phyloP scores from a whole-genome alignment of 2,888 invertebrate species.

The Acrocera orbiculus region DNA sequence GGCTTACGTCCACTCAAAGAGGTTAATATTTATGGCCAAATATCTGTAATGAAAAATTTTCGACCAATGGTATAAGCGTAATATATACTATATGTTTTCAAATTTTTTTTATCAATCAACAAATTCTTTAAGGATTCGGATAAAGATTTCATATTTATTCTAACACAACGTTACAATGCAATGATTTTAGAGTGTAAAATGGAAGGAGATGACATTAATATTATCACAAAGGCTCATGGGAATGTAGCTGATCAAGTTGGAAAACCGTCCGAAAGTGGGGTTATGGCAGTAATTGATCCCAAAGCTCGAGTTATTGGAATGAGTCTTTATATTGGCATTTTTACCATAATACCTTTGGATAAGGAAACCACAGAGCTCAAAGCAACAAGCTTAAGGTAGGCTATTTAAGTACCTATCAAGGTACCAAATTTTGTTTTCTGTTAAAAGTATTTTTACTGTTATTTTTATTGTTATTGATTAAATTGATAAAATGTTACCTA shows the following conservation, averaged over 20 bases:
- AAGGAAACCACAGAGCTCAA: conserved; percentile 86
- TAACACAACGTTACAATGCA: conserved; percentile 88
- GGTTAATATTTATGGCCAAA: conserved; percentile 84
- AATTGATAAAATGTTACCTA: no score
- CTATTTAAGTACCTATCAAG: no score
- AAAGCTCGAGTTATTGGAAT: conserved; percentile 89
- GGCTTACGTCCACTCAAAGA: conserved; percentile 89
- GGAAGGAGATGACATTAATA: conserved; percentile 65
- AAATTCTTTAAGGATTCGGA: conserved; percentile 50
- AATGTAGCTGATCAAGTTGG: conserved; percentile 91
- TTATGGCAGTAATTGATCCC: conserved; percentile 90
- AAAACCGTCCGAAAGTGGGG: conserved; percentile 88
- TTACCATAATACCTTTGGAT: conserved; percentile 93
- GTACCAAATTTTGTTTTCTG: no score
- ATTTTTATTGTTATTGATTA: no score
- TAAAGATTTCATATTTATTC: conserved; percentile 81
- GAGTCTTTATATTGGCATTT: conserved; percentile 86
- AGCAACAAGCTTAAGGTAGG: conserved; percentile 66
- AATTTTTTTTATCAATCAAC: neutral
- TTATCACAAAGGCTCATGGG: conserved; percentile 89
- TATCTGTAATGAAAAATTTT: conserved; percentile 88
- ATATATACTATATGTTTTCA: neutral
- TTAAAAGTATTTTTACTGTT: no score
- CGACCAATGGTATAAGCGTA: conserved; percentile 57
- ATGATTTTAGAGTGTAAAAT: conserved; percentile 88